Evolutionary conservation across 2,888 invertebrate genomes (phyloP).

Genomic region (Globia sparganii): DNA sequence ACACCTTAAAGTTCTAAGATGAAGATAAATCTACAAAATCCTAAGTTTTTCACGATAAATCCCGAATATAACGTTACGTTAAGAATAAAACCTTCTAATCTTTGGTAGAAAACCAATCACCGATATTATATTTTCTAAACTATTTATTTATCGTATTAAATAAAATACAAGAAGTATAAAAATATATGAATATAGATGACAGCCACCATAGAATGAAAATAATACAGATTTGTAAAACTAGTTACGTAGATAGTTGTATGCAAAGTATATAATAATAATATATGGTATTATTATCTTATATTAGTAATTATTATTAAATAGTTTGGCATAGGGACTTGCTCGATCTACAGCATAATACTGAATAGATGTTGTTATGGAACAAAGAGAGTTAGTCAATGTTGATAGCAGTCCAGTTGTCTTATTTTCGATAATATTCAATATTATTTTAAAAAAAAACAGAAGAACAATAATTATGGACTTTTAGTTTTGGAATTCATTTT

Average conservation of each 20-base stretch:
- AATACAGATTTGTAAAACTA: constrained; percentile 35
- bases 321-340: constrained; percentile 59
- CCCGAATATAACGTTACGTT: constrained; percentile 38
- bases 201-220: constrained; percentile 52
- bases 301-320: constrained; percentile 45
- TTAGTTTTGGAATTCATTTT: constrained; percentile 10
- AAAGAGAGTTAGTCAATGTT: constrained; percentile 12
- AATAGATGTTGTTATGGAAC: constrained; percentile 31
- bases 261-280: constrained; percentile 29
- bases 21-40: constrained; percentile 58
- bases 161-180: constrained; percentile 58
- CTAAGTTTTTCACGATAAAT: constrained; percentile 37
- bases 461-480: constrained; percentile 17
- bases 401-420: constrained; percentile 19
- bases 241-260: constrained; percentile 37
- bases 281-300: constrained; percentile 37
- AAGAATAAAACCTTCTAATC: constrained; percentile 58
- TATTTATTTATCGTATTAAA: constrained; percentile 47
- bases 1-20: constrained; percentile 55
- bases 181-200: constrained; percentile 56
- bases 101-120: constrained; percentile 65
- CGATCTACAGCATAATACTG: constrained; percentile 43
- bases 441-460: constrained; percentile 10
- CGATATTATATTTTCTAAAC: constrained; percentile 28
- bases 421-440: constrained; percentile 14